Evolutionary conservation across 2,888 invertebrate genomes (phyloP), one percentile per base, ranked within the genome.

Genomic region (Aradus depressus): DNA sequence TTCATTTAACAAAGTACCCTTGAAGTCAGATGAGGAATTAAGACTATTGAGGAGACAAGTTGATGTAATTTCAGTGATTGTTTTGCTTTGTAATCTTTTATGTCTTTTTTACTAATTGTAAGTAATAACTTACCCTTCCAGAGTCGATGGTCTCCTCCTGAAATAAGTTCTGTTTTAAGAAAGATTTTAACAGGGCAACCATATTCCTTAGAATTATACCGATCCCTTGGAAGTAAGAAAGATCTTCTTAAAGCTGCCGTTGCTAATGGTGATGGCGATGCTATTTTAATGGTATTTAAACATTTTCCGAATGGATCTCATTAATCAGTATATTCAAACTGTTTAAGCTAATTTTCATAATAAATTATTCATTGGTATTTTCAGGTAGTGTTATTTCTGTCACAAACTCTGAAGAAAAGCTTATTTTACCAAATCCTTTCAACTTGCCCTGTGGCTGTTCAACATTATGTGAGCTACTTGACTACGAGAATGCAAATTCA

Each of bases 401-500:
- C 78, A 51, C 78, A 76, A 62, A 84, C 87, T 0, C 65, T 91
- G 6, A 84, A 83, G 59, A 75, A 75, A 59, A 76, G 77, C 53
- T 65, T 86, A 37, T 80, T 88, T 26, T 76, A 81, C 54, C 77
- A 79, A 60, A 68, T 87, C 39, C 65, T 91, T 1, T 70, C 79
- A 1, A 75, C 77, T n/a, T 71, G 82, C 51, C 79, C 81, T 1
- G 68, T 77, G 3, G 88, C 87, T 0, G 70, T 85, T 8, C 75
- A 78, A 56, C 81, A 84, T 60, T 89, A 87, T 63, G 72, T 81
- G 8, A 76, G 80, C 60, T 84, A 84, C 65, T 67, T 89, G n/a
- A 75, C 77, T 8, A 76, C 71, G 5, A 78, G 79, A 59, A 75
- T 80, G 55, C 77, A 79, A 56, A 72, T 80, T 25, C 73, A 73